phyloP scores from a whole-genome alignment of 2,797 vertebrate genomes.

The Thunnus albacares region DNA sequence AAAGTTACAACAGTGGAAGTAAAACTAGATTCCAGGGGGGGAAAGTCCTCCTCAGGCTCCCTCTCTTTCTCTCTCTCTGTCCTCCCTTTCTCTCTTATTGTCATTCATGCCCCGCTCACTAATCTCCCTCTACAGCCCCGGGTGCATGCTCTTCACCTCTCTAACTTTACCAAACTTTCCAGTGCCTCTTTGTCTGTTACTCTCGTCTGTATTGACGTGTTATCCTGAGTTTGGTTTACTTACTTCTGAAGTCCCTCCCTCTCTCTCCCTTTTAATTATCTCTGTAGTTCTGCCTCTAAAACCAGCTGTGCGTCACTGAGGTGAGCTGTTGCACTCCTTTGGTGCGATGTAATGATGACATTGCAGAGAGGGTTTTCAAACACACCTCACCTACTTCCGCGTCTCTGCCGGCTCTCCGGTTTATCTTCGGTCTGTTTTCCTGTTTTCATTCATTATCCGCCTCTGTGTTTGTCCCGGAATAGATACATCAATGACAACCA shows the following conservation, averaged over 20 bases:
- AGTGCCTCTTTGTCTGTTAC: slow-evolving; percentile 12
- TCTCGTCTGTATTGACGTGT: not conserved
- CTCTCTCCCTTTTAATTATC: slow-evolving; percentile 9
- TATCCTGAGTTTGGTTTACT: slow-evolving; percentile 9
- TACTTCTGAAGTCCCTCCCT: slow-evolving; percentile 17
- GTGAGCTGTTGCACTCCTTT: not conserved
- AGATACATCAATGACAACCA: not conserved
- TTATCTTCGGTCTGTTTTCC: not conserved
- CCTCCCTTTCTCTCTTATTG: slow-evolving; percentile 4
- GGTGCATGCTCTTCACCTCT: not conserved
- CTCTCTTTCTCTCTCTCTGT: slow-evolving; percentile 5
- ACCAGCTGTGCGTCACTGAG: slow-evolving; percentile 12
- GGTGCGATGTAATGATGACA: slow-evolving; percentile 29
- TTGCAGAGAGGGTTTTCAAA: slow-evolving; percentile 5
- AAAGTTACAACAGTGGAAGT: slow-evolving; percentile 36
- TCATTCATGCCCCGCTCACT: slow-evolving; percentile 35
- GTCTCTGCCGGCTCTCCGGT: not conserved
- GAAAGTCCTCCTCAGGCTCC: not conserved
- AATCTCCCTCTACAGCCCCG: slow-evolving; percentile 5
- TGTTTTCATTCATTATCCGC: not conserved
- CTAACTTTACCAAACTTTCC: slow-evolving; percentile 19
- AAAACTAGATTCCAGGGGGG: slow-evolving; percentile 9
- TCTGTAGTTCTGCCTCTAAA: slow-evolving; percentile 17
- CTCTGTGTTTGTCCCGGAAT: not conserved
- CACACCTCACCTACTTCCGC: not conserved